These are phyloP conservation scores for Polyommatus iphigenia DNA, from an alignment of 2,888 invertebrate genomes.

Conservation along the genomic window DNA sequence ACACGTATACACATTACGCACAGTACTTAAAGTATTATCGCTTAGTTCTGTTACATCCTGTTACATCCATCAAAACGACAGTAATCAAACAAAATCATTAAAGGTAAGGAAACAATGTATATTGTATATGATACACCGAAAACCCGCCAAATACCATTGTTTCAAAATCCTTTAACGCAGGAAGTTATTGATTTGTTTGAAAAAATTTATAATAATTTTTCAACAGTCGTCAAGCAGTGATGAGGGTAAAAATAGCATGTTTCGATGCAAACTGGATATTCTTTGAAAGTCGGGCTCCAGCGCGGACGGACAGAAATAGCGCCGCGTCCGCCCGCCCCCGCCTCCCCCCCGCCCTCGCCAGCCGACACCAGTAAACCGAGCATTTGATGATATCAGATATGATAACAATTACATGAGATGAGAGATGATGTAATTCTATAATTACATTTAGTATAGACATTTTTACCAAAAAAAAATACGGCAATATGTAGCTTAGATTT, in stretches of 20 bases:
- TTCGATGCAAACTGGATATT: constrained; percentile 38
- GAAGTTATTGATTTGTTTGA: not conserved
- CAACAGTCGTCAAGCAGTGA: constrained; percentile 15
- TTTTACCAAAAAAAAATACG: too few species aligned
- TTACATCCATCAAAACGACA: not conserved
- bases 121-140: too few species aligned
- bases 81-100: not conserved
- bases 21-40: too few species aligned
- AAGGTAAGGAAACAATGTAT: not conserved
- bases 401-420: constrained; percentile 12
- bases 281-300: constrained; percentile 36
- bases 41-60: too few species aligned
- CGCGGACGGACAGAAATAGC: constrained; percentile 36
- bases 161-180: not conserved
- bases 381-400: constrained; percentile 26
- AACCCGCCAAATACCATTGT: too few species aligned
- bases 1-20: too few species aligned
- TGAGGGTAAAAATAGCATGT: constrained; percentile 33
- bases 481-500: too few species aligned
- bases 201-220: constrained; percentile 13
- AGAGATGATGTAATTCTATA: not conserved
- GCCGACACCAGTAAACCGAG: not conserved
- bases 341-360: not conserved
- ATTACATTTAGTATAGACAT: not conserved
- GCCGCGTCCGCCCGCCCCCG: constrained; percentile 8